phyloP scores from a whole-genome alignment of 2,797 vertebrate genomes.

The Florisuga fusca region DNA sequence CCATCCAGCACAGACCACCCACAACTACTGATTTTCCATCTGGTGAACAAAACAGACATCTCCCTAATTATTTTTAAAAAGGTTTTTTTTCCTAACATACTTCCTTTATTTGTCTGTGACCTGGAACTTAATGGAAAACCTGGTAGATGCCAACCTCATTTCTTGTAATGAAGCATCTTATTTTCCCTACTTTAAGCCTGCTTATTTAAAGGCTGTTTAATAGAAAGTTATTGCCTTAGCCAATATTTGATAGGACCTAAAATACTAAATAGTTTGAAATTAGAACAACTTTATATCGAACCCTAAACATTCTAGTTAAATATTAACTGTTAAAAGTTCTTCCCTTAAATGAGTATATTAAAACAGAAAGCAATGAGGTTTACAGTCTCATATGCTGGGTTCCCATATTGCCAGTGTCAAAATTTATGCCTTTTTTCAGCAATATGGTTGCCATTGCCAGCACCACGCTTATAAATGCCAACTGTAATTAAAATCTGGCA shows the following conservation, averaged over 20 bases:
- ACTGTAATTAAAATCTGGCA: constrained; percentile 88
- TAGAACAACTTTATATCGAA: constrained; percentile 70
- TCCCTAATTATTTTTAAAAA: constrained; percentile 88
- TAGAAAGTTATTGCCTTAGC: constrained; percentile 73
- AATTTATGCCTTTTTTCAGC: constrained; percentile 85
- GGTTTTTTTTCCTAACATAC: constrained; percentile 81
- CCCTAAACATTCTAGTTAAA: constrained; percentile 70
- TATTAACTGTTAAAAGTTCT: constrained; percentile 64
- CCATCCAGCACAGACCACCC: constrained; percentile 85
- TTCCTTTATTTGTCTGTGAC: constrained; percentile 86
- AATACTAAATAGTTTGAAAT: constrained; percentile 71
- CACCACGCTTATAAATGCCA: constrained; percentile 84
- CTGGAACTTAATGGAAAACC: constrained; percentile 85
- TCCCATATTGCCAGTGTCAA: constrained; percentile 85
- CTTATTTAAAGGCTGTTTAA: constrained; percentile 72
- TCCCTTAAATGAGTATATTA: constrained; percentile 71
- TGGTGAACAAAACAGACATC: constrained; percentile 88
- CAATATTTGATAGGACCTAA: constrained; percentile 70
- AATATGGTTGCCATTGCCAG: constrained; percentile 83
- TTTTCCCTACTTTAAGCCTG: constrained; percentile 75
- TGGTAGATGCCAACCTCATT: constrained; percentile 82
- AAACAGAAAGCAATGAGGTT: constrained; percentile 79
- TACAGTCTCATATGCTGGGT: constrained; percentile 77
- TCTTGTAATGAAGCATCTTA: constrained; percentile 82
- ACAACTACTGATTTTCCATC: constrained; percentile 85